Percentiles rank a stretch among this genome's conserved stretches.
These are phyloP conservation scores for Pterocles orientalis DNA, from an alignment of 2,113 vertebrate species.

Conservation along the genomic window DNA sequence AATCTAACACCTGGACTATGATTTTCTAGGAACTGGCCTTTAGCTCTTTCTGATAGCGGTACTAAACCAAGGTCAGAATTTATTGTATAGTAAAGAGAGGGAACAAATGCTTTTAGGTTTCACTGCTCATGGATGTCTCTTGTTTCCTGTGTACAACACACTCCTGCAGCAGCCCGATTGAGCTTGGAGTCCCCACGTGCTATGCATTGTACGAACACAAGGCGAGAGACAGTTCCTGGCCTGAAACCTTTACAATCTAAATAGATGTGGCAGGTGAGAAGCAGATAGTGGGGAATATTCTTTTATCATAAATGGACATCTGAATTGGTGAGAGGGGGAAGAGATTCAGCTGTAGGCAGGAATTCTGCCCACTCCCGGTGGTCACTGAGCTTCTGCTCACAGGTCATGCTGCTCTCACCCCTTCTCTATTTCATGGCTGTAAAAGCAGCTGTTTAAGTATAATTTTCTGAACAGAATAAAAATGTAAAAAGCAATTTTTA, in stretches of 20 bases:
- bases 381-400: background rate
- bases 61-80: background rate
- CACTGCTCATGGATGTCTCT: background rate
- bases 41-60: background rate
- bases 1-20: background rate
- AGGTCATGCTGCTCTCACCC: background rate
- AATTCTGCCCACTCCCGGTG: background rate
- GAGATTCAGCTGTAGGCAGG: background rate
- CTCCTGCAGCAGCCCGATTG: background rate
- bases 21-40: background rate
- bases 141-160: background rate
- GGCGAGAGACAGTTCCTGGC: background rate
- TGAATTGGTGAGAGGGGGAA: background rate
- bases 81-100: background rate
- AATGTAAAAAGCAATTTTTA: background rate
- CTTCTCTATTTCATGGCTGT: background rate
- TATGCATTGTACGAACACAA: background rate
- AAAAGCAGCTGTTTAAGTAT: background rate
- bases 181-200: background rate
- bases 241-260: background rate
- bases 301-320: background rate
- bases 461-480: background rate
- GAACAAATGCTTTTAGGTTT: background rate
- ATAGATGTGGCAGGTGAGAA: conserved; percentile 32
- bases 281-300: background rate